Conservation (phyloP, 1,140 invertebrate species). For the Hyles euphorbiae region DNA sequence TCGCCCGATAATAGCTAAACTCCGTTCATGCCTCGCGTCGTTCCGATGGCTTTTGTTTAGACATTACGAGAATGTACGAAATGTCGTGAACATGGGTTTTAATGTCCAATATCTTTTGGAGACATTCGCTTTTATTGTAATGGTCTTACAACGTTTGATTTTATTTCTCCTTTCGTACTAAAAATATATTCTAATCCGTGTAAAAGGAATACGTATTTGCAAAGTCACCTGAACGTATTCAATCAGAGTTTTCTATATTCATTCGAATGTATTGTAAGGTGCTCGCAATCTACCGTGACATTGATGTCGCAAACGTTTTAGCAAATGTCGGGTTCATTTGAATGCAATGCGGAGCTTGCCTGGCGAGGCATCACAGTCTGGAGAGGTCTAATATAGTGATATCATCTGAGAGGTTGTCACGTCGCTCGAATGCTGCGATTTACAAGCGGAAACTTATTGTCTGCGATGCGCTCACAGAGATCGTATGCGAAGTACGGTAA, state of each 20-base stretch:
- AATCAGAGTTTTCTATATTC: constrained; percentile 3
- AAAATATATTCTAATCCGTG: not conserved
- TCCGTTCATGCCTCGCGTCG: constrained; percentile 22
- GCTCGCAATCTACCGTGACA: constrained; percentile 3
- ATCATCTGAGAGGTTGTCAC: constrained; percentile 18
- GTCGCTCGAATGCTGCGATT: constrained; percentile 10
- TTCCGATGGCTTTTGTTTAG: constrained; percentile 40
- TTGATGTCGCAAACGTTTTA: constrained; percentile 2
- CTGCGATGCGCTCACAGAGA: constrained; percentile 3
- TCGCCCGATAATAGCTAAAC: constrained; percentile 27
- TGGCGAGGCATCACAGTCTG: constrained; percentile 7
- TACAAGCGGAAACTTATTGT: constrained; percentile 20
- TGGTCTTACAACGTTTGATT: not conserved
- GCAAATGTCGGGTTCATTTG: constrained; percentile 20
- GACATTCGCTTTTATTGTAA: constrained; percentile 25
- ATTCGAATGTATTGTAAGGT: constrained; percentile 4
- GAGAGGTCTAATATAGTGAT: constrained; percentile 22
- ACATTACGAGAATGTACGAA: constrained; percentile 44
- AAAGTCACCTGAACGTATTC: not conserved
- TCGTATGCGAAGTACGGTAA: not conserved
- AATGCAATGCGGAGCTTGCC: constrained; percentile 18
- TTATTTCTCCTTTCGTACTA: constrained; percentile 14
- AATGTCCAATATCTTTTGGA: constrained; percentile 28
- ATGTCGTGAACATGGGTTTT: constrained; percentile 35
- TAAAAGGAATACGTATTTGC: not conserved